phyloP scores from a whole-genome alignment of 2,113 vertebrate species.

The Microtus oregoni region DNA sequence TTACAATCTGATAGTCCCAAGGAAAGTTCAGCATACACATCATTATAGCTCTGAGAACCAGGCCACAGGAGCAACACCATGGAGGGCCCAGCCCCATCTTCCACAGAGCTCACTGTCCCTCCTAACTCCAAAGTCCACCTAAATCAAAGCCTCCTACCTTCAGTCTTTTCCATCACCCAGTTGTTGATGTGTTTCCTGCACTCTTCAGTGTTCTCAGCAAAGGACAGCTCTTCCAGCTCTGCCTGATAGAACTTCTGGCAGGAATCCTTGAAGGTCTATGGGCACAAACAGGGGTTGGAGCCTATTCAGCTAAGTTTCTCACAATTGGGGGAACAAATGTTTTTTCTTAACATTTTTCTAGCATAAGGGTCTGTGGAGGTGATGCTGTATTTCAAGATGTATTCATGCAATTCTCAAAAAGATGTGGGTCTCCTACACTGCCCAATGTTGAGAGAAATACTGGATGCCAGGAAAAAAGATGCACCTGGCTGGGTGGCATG shows the following conservation, averaged over 20 bases:
- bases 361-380: not conserved
- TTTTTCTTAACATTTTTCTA: not conserved
- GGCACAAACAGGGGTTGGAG: not conserved
- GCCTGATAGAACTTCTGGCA: constrained; percentile 91
- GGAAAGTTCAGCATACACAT: not conserved
- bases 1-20: not conserved
- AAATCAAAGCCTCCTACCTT: constrained; percentile 85
- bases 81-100: accelerated
- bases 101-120: accelerated
- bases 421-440: accelerated
- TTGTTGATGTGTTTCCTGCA: constrained; percentile 91
- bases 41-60: not conserved
- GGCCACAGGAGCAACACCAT: accelerated
- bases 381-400: not conserved
- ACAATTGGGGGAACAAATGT: not conserved
- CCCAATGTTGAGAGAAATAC: too few relatives aligned
- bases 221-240: constrained; percentile 90
- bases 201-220: constrained; percentile 87
- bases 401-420: not conserved
- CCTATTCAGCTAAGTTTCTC: not conserved
- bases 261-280: constrained; percentile 89
- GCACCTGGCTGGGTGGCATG: accelerated
- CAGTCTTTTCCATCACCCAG: constrained; percentile 94
- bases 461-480: not conserved
- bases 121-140: not conserved